Base-by-base conservation (phyloP, 2,797 vertebrate species). In the Chromis chromis region DNA sequence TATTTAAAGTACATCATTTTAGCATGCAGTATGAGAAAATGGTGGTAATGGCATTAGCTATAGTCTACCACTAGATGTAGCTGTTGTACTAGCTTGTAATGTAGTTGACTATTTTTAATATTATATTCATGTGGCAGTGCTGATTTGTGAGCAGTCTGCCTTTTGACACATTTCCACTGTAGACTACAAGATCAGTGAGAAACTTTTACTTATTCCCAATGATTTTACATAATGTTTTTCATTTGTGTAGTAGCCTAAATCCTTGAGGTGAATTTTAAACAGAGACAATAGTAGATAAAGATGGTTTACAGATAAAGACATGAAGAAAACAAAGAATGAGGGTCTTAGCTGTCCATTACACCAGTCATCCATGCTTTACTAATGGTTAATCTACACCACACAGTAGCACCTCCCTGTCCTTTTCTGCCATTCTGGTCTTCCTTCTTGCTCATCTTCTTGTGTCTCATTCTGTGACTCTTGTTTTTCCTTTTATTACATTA, bases 381-480 rank as follows among this genome's bases (percentile, higher is more conserved):
- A 24, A 64, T 24, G 65, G 82, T 83, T 85, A 83, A 88, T 80
- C 54, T 66, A 59, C 24, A 77, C 53, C 3, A 6, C 27, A 39
- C 22, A n/a, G 60, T 19, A 44, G 46, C 64, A 17, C 68, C 74
- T 76, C 74, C 76, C 52, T 50, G 58, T 66, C 46, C 27, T 46
- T 52, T 28, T 46, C 49, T 39, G 16, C 13, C n/a, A 44, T 28
- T 42, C 39, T 31, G 22, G 50, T 22, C 27, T 28, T n/a, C 19
- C 22, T 60, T 56, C 13, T 27, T 49, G 54, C 53, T 33, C 52
- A 10, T 22, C 9, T n/a, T 11, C 27, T 31, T 24, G 4, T 60
- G 21, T 72, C 31, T 58, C 21, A 36, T 46, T 36, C 12, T 22
- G 31, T 14, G 24, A 36, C 9, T 36, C 1, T 10, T 36, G 28